Percentiles rank a stretch among this genome's conserved stretches.
These are phyloP conservation scores for Rhyacophila brunnea DNA, from an alignment of 1,140 invertebrate species.

Conservation along the genomic window DNA sequence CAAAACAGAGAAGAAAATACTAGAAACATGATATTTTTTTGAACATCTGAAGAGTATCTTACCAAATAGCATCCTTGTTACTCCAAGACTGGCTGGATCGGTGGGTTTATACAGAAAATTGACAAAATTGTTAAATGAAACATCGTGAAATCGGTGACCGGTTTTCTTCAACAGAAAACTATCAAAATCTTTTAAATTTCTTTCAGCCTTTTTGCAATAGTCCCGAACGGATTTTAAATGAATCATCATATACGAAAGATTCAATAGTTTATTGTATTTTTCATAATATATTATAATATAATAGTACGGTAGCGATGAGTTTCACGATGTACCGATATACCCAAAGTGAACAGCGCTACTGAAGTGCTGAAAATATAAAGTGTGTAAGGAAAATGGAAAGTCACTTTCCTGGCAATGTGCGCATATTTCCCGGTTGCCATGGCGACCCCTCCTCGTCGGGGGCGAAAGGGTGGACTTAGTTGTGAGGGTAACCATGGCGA, in stretches of 20 bases:
- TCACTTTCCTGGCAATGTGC: neutral
- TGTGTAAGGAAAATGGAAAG: too few species aligned
- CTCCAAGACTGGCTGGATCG: conserved; percentile 74
- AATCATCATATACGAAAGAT: too few species aligned
- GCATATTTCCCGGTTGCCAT: conserved; percentile 7
- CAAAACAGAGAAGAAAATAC: too few species aligned
- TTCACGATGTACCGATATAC: too few species aligned
- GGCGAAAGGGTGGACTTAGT: neutral
- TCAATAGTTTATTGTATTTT: too few species aligned
- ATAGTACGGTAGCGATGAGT: too few species aligned
- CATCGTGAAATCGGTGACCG: conserved; percentile 39
- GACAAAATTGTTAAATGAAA: conserved; percentile 49
- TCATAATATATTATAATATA: too few species aligned
- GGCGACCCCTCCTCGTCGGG: neutral
- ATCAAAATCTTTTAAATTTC: neutral
- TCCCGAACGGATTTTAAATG: neutral
- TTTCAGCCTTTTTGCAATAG: conserved; percentile 12
- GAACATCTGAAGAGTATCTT: conserved; percentile 38
- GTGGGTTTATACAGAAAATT: conserved; percentile 63
- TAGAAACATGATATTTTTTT: too few species aligned
- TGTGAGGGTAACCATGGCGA: too few species aligned
- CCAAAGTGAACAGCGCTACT: too few species aligned
- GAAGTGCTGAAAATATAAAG: too few species aligned
- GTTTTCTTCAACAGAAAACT: conserved; percentile 42
- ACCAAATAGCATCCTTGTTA: conserved; percentile 77